Evolutionary conservation across 64 coral and sea anemone genomes (phyloP), one percentile per base, ranked within the genome.

Genomic region (Porites australiensis): DNA sequence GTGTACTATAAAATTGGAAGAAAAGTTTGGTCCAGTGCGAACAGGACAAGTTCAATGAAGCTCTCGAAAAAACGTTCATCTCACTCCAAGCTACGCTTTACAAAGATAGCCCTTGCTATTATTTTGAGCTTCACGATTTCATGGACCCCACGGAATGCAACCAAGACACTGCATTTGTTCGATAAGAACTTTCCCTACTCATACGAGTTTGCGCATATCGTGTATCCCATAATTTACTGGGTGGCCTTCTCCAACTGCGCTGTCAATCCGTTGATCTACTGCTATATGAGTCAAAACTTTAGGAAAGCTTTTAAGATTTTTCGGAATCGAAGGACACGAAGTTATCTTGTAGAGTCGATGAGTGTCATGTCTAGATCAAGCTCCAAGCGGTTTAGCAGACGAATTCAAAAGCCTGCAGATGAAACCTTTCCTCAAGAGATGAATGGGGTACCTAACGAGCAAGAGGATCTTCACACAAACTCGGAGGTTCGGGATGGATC

Each of bases 241-340:
- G 70, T 94, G 19, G 80, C 93, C 6, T 98, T 91, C 44, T 98
- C 95, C 3, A 98, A 98, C 63, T 98, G 95, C 16, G 92, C 95
- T 0, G 59, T 94, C 6, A 98, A 98, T 64, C 95, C 95, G 43
- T 3, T 98, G 1, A 12, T 98, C 8, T 98, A 98, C 66, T 98
- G 92, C 27, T 98, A 88, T 70, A 98, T 98, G 92, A 98, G 95
- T 77, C 92, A 94, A 52, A 98, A 90, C 20, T 98, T 98, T 23
- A 87, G 88, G 51, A 93, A 94, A 37, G 95, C 95, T 2, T 79
- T 98, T 21, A 23, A 18, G 4, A 50, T 83, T 44, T 37, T 94
- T 16, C 82, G 74, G 55, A 79, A 82, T 21, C 68, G 69, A 66
- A 9, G 20, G 21, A 77, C 70, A 11, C 92, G 21, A 4, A n/a